Conservation (phyloP, 1,140 invertebrate genomes). For the Mya arenaria region DNA sequence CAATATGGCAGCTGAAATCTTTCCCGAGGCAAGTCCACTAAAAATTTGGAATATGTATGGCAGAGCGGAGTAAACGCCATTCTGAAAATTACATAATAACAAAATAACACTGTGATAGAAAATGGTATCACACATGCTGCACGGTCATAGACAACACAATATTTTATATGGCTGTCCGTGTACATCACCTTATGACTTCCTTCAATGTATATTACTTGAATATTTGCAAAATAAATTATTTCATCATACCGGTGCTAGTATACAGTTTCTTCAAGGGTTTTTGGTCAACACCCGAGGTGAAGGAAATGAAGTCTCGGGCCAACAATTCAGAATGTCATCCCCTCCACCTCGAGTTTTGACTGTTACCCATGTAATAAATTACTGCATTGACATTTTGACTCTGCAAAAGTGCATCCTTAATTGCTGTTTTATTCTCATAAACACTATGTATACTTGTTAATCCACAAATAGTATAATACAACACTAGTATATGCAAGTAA, state of each 20-base stretch:
- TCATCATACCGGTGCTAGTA: background rate
- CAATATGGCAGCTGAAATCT: constrained; percentile 22
- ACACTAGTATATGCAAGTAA: too few relatives aligned
- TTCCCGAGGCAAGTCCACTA: background rate
- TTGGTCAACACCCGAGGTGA: too few relatives aligned
- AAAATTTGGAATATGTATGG: constrained; percentile 38
- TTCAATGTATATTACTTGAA: background rate
- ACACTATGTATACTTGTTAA: too few relatives aligned
- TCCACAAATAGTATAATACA: too few relatives aligned
- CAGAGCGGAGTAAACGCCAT: constrained; percentile 37
- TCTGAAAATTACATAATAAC: constrained; percentile 18
- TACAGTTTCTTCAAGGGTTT: too few relatives aligned
- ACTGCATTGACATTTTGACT: too few relatives aligned
- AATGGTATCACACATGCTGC: background rate
- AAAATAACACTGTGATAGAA: background rate
- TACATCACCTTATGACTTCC: background rate
- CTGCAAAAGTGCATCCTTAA: too few relatives aligned
- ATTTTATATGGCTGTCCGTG: background rate
- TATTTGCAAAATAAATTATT: background rate
- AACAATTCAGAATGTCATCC: too few relatives aligned
- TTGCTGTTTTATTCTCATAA: too few relatives aligned
- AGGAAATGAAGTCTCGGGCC: too few relatives aligned
- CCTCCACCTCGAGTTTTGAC: too few relatives aligned
- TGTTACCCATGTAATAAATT: too few relatives aligned
- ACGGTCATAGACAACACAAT: background rate